phyloP scores from a whole-genome alignment of 2,113 vertebrate genomes.

The Myxocyprinus asiaticus region DNA sequence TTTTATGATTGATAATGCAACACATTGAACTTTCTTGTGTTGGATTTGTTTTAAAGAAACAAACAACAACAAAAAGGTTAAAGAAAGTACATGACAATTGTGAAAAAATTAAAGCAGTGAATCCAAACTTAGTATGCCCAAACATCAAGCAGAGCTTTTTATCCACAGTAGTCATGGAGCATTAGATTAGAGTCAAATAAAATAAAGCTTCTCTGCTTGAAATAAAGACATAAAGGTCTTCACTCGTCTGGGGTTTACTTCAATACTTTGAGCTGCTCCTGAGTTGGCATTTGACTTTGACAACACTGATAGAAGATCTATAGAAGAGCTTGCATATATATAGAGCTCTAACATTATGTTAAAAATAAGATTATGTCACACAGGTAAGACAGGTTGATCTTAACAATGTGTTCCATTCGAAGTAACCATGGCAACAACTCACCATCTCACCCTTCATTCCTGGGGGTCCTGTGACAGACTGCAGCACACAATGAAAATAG shows the following conservation, averaged over 20 bases:
- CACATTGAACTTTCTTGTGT: too few species aligned
- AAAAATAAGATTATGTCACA: conserved; percentile 22
- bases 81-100: too few species aligned
- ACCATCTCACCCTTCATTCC: conserved; percentile 90
- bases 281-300: not conserved
- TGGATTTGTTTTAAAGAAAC: too few species aligned
- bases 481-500: conserved; percentile 33
- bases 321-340: not conserved
- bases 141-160: too few species aligned
- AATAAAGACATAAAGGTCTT: not conserved
- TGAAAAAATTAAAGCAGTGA: too few species aligned
- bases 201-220: not conserved
- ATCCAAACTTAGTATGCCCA: too few species aligned
- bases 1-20: too few species aligned
- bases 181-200: conserved; percentile 9
- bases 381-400: conserved; percentile 34
- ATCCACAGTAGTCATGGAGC: too few species aligned
- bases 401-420: conserved; percentile 16
- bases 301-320: not conserved
- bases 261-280: not conserved
- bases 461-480: conserved; percentile 80
- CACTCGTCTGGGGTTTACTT: not conserved
- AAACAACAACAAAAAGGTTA: too few species aligned
- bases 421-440: conserved; percentile 63
- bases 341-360: not conserved